phyloP scores from a whole-genome alignment of 2,113 vertebrate species.

The Nycticebus coucang region DNA sequence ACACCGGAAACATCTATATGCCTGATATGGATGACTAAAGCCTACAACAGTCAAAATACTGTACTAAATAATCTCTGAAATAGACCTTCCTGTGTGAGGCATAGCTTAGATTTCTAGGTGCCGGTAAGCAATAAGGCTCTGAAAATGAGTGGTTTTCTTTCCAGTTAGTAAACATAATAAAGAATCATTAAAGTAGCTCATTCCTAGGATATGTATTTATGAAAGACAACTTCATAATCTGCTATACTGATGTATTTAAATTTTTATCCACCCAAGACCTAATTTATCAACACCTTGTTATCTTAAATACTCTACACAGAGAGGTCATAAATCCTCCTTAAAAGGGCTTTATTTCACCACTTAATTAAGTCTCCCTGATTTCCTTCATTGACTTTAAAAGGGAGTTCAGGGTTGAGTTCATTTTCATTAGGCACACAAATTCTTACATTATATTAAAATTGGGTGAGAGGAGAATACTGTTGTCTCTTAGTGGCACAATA shows the following conservation, averaged over 20 bases:
- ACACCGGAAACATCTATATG: neutral
- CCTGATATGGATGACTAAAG: neutral
- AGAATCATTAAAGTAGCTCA: neutral
- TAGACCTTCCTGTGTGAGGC: neutral
- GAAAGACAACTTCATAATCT: constrained; percentile 78
- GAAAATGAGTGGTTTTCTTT: constrained; percentile 23
- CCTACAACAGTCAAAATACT: neutral
- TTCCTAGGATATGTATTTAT: constrained; percentile 70
- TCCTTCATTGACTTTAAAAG: constrained; percentile 80
- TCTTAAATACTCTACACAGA: constrained; percentile 86
- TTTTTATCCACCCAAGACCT: constrained; percentile 83
- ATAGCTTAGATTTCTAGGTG: neutral
- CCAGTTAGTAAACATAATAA: constrained; percentile 4
- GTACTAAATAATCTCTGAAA: neutral
- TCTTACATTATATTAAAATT: constrained; percentile 60
- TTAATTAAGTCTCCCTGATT: constrained; percentile 82
- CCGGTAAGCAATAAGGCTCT: neutral
- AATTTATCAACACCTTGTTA: constrained; percentile 88
- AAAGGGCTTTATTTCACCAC: constrained; percentile 72
- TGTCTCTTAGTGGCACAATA: constrained; percentile 49
- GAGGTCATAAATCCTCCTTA: constrained; percentile 80
- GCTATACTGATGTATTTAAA: constrained; percentile 69
- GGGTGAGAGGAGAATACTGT: constrained; percentile 17
- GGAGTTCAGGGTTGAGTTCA: constrained; percentile 67
- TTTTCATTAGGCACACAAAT: constrained; percentile 71